These are phyloP conservation scores for Tridacna crocea DNA, from an alignment of 2,888 invertebrate genomes.

Conservation along the genomic window DNA sequence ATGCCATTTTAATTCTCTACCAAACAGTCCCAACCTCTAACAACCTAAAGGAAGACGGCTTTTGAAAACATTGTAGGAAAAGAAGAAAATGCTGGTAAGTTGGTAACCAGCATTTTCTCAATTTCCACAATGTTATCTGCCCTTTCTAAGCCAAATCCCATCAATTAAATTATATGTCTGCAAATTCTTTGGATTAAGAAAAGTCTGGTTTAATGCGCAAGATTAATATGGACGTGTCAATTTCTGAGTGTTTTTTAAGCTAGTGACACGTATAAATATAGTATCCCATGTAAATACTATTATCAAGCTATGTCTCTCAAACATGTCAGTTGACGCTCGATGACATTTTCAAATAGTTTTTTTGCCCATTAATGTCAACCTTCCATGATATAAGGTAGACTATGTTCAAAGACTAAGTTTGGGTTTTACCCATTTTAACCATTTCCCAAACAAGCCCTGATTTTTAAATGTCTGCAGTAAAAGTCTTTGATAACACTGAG, in stretches of 20 bases:
- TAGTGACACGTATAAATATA: conserved; percentile 2
- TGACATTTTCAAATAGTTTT: not conserved
- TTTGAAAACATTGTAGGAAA: not conserved
- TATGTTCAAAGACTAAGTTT: too few relatives aligned
- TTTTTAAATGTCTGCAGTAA: too few relatives aligned
- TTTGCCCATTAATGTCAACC: not conserved
- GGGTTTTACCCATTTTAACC: too few relatives aligned
- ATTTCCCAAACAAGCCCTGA: too few relatives aligned
- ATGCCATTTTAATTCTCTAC: too few relatives aligned
- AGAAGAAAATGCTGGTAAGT: not conserved
- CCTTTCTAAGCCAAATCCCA: too few relatives aligned
- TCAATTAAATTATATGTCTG: too few relatives aligned
- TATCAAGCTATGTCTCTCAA: not conserved
- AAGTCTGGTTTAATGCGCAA: not conserved
- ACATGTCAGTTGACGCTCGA: not conserved
- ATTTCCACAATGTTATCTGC: not conserved
- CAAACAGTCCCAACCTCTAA: too few relatives aligned
- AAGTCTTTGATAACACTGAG: too few relatives aligned
- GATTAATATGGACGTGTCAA: conserved; percentile 31
- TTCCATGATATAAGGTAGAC: not conserved
- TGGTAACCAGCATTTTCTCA: not conserved
- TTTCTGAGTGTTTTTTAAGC: conserved; percentile 18
- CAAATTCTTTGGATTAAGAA: too few relatives aligned
- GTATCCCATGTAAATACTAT: conserved; percentile 23
- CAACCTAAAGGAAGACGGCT: too few relatives aligned